These are phyloP conservation scores for Drosophila aff. DNA, from an alignment of 1,140 invertebrate species.

Conservation along the genomic window DNA sequence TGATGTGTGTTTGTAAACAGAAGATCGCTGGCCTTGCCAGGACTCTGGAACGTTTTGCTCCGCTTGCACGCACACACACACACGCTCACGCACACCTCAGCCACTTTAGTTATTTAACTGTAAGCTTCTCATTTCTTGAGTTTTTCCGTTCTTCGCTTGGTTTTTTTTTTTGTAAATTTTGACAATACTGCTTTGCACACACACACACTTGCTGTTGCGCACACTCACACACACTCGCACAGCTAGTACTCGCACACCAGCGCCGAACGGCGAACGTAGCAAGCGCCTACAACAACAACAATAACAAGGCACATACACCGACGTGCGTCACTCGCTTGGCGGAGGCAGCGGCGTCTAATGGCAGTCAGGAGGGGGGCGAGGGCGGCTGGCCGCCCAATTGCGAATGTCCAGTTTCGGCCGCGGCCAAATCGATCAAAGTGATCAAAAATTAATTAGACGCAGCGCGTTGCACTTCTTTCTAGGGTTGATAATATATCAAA, in stretches of 20 bases:
- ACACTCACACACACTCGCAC: constrained; percentile 14
- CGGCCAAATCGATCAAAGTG: constrained; percentile 46
- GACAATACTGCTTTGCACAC: constrained; percentile 49
- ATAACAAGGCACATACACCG: constrained; percentile 50
- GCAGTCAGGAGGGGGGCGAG: constrained; percentile 23
- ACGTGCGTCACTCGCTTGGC: constrained; percentile 40
- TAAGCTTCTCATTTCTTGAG: constrained; percentile 13
- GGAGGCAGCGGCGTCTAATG: constrained; percentile 20
- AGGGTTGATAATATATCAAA: too few species aligned
- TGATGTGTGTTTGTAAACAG: constrained; percentile 25
- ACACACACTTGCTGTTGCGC: constrained; percentile 20
- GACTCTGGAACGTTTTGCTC: background rate
- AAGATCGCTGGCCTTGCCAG: constrained; percentile 5
- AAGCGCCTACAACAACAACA: constrained; percentile 46
- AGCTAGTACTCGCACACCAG: constrained; percentile 16
- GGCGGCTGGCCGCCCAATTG: constrained; percentile 49
- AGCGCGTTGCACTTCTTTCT: constrained; percentile 43
- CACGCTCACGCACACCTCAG: background rate
- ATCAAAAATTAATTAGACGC: constrained; percentile 39
- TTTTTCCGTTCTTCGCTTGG: constrained; percentile 9
- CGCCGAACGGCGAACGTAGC: constrained; percentile 42
- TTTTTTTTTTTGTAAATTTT: constrained; percentile 47
- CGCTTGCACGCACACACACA: background rate
- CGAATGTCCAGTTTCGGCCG: constrained; percentile 36
- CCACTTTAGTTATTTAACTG: constrained; percentile 9